Conservation (phyloP, 2,797 vertebrate species). For the Sus cebifrons region DNA sequence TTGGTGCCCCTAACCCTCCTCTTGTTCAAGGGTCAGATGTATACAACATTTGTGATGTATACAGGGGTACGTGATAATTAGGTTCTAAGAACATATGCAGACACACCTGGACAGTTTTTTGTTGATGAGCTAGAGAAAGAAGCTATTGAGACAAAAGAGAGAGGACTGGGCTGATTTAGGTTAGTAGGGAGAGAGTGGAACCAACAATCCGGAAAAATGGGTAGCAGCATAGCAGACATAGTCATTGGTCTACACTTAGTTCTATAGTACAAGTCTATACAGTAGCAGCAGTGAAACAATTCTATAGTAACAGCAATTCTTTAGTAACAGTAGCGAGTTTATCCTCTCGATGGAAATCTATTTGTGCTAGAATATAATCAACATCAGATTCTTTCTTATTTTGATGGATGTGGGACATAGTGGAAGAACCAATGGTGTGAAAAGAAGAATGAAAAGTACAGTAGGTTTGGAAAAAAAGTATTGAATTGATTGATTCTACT, state of each 20-base stretch:
- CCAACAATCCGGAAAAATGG: background rate
- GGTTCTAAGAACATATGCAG: background rate
- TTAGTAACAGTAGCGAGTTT: background rate
- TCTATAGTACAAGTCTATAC: too few relatives aligned
- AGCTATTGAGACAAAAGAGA: background rate
- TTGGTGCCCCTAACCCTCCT: background rate
- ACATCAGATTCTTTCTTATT: slow-evolving; percentile 33
- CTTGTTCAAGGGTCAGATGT: background rate
- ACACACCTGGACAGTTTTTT: background rate
- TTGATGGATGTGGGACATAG: background rate
- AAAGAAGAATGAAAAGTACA: background rate
- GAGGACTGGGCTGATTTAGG: background rate
- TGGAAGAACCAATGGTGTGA: background rate
- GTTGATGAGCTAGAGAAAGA: slow-evolving; percentile 9
- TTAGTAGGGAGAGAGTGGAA: background rate
- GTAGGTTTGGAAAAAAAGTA: background rate
- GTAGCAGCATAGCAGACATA: background rate
- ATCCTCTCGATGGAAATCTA: background rate
- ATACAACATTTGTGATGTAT: background rate
- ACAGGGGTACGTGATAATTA: background rate
- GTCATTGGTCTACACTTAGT: background rate
- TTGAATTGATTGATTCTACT: background rate
- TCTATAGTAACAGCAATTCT: slow-evolving; percentile 4
- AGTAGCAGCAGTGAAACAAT: too few relatives aligned
- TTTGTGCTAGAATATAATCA: slow-evolving; percentile 21